These are phyloP conservation scores for Apeltes quadracus DNA, from an alignment of 2,113 vertebrate genomes.

Conservation along the genomic window DNA sequence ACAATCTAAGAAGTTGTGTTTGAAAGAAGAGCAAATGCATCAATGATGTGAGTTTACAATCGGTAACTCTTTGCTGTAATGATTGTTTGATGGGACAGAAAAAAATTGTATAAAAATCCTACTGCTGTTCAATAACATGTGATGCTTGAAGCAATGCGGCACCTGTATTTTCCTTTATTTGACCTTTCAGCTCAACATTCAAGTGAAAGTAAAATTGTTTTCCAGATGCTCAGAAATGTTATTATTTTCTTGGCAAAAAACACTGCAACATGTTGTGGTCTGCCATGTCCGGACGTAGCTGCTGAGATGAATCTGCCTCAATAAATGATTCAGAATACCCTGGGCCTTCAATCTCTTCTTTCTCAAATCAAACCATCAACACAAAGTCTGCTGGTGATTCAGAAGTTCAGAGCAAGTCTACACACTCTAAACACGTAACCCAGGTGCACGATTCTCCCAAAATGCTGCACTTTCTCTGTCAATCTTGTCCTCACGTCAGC, in stretches of 20 bases:
- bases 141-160: conserved; percentile 2
- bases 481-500: conserved; percentile 34
- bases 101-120: conserved; percentile 18
- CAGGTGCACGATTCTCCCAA: conserved; percentile 39
- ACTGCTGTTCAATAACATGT: background rate
- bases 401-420: conserved; percentile 33
- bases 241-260: conserved; percentile 65
- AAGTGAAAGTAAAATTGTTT: conserved; percentile 64
- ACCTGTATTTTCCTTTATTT: conserved; percentile 13
- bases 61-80: conserved; percentile 9
- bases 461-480: conserved; percentile 47
- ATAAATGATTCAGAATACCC: conserved; percentile 53
- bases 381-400: conserved; percentile 46
- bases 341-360: conserved; percentile 60
- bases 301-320: conserved; percentile 55
- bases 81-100: conserved; percentile 1
- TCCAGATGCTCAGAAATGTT: conserved; percentile 58
- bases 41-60: conserved; percentile 8
- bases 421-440: conserved; percentile 22
- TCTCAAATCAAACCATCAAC: conserved; percentile 53
- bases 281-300: conserved; percentile 49
- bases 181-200: conserved; percentile 6
- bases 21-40: conserved; percentile 24
- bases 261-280: conserved; percentile 50
- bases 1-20: background rate